Percentiles rank a stretch among this genome's conserved stretches.
Evolutionary conservation across 2,888 invertebrate species (phyloP).

Genomic region (Cephus pygmeus): DNA sequence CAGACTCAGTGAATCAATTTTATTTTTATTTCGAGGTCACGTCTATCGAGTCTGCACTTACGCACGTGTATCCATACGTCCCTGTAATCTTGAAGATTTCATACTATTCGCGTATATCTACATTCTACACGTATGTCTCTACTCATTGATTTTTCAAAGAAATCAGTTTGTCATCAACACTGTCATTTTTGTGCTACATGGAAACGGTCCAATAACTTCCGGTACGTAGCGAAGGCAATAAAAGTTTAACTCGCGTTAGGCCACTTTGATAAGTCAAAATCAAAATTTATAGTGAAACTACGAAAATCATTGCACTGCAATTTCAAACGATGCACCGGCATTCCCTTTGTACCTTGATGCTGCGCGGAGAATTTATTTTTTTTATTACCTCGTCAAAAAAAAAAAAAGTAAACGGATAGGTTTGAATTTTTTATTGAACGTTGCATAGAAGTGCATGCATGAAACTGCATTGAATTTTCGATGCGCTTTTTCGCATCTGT

Average conservation of each 20-base stretch:
- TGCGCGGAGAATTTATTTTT: not conserved
- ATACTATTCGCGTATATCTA: not conserved
- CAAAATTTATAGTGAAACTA: not conserved
- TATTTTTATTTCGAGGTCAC: slow-evolving; percentile 4
- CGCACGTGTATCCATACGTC: not conserved
- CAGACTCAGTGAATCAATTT: not conserved
- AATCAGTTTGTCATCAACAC: not conserved
- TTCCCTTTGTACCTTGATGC: not conserved
- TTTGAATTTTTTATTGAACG: not conserved
- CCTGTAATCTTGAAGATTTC: not conserved
- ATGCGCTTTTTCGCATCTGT: not conserved
- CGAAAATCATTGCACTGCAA: not conserved
- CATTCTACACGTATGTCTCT: not conserved
- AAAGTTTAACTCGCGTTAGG: not conserved
- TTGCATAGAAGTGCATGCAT: not conserved
- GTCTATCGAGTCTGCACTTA: not conserved
- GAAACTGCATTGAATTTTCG: not conserved
- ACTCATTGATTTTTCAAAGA: not conserved
- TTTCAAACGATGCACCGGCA: not conserved
- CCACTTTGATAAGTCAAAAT: not conserved
- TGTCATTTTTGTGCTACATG: not conserved
- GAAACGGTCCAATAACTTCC: not conserved
- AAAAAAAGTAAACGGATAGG: not conserved
- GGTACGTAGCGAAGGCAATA: not conserved
- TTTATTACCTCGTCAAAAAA: not conserved